These are phyloP conservation scores for Eudemis profundana DNA, from an alignment of 2,888 invertebrate genomes.

Conservation along the genomic window DNA sequence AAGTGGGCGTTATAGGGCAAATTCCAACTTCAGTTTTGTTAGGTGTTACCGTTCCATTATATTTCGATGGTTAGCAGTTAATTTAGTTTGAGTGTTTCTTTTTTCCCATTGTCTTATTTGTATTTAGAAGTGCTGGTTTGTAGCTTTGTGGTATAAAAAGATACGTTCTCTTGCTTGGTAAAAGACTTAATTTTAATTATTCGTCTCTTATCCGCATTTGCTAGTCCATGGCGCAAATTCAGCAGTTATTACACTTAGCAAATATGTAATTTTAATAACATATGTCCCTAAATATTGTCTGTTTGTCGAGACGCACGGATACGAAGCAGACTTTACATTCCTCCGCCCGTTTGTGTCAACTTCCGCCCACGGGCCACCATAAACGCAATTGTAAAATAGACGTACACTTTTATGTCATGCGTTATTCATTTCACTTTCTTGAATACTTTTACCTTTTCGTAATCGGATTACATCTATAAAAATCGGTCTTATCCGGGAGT, in stretches of 20 bases:
- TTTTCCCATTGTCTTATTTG: too few relatives aligned
- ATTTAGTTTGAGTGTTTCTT: too few relatives aligned
- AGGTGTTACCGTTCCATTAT: too few relatives aligned
- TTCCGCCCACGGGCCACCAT: constrained; percentile 43
- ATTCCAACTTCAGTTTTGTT: too few relatives aligned
- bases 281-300: constrained; percentile 15
- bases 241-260: not conserved
- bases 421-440: constrained; percentile 40
- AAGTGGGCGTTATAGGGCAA: too few relatives aligned
- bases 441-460: constrained; percentile 33
- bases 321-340: constrained; percentile 39
- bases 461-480: constrained; percentile 37
- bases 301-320: constrained; percentile 20
- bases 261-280: constrained; percentile 4
- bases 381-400: constrained; percentile 27
- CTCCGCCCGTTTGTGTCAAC: constrained; percentile 43
- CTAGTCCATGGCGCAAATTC: too few relatives aligned
- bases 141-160: too few relatives aligned
- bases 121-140: too few relatives aligned
- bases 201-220: too few relatives aligned
- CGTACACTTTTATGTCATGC: constrained; percentile 29
- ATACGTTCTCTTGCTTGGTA: too few relatives aligned
- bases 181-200: too few relatives aligned
- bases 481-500: constrained; percentile 7
- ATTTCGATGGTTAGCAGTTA: too few relatives aligned